Base-by-base conservation (phyloP, 2,113 vertebrate genomes). In the Spea multiplicata region DNA sequence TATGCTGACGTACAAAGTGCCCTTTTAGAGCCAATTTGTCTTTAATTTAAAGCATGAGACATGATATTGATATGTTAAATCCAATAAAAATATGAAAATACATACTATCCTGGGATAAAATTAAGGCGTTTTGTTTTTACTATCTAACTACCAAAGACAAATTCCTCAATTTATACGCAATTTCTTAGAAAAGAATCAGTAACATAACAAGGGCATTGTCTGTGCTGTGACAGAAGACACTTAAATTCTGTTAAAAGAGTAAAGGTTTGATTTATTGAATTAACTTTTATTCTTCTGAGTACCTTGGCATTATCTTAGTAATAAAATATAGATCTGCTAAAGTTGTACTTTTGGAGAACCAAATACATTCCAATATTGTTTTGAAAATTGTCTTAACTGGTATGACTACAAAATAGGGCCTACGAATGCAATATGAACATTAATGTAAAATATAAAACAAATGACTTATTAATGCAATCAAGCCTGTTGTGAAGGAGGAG, bases 1-100 rank as follows among this genome's bases (percentile, higher is more conserved):
- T 80, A 66, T 50, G 66, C 45, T 80, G 78, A 80, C 78, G 78
- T 80, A 73, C 66, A 80, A 68, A 71, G 78, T 80, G 78, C 74
- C 71, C 74, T 73, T 13, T 30, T 68, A 74, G 74, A 61, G 46
- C 71, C 78, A 74, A 80, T 80, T 80, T 62, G 74, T 80, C 52
- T 80, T 66, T 73, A 57, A 73, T 79, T 73, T 80, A 73, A 68
- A 74, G 57, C 52, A 80, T 74, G 65, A 55, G 61, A 68, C 71
- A 74, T 50, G 78, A 73, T 80, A 80, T 80, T 68, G 78, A 73
- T 80, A 74, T 49, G 17, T 66, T 74, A 67, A 80, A 80, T 80
- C 65, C 78, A 80, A 80, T 80, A 68, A 80, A 16, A 80, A 66
- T 67, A 68, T 68, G 78, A 67, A 68, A 80, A 68, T 74, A 44